Evolutionary conservation across 2,797 vertebrate species (phyloP).

Genomic region (Hippocampus kuda): DNA sequence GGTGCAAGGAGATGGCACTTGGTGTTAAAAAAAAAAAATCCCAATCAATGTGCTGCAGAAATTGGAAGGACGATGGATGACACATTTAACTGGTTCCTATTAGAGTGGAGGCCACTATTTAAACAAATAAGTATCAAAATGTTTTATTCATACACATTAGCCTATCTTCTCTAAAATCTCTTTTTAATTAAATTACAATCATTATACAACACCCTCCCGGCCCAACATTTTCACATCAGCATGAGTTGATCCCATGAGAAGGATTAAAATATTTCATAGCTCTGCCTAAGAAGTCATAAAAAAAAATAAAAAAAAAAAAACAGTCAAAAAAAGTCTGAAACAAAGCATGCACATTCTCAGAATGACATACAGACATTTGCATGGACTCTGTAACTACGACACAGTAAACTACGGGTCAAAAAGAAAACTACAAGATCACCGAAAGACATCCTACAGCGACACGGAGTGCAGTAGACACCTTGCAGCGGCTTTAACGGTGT

Average conservation of each 20-base stretch:
- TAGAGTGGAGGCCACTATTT: too few relatives aligned
- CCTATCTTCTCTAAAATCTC: conserved; percentile 4
- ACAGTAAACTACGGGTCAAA: neutral
- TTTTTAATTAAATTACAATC: conserved; percentile 62
- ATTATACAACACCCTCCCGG: conserved; percentile 29
- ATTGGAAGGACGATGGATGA: too few relatives aligned
- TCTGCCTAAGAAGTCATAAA: conserved; percentile 30
- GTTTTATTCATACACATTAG: neutral
- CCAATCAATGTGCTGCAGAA: too few relatives aligned
- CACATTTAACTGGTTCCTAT: too few relatives aligned
- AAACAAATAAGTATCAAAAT: neutral
- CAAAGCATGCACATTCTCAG: conserved; percentile 40
- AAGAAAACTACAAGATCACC: neutral
- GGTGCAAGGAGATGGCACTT: neutral
- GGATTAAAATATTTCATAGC: conserved; percentile 23
- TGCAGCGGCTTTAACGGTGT: neutral
- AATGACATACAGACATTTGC: conserved; percentile 10
- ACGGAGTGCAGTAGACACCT: neutral
- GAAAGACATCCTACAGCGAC: neutral
- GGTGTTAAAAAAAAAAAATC: too few relatives aligned
- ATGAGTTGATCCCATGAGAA: conserved; percentile 29
- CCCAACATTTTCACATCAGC: conserved; percentile 29
- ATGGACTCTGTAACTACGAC: neutral
- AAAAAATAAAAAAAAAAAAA: conserved; percentile 2
- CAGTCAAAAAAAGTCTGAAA: conserved; percentile 34